phyloP scores from a whole-genome alignment of 92 coral and sea anemone genomes.

The Epizoanthus scotinus region DNA sequence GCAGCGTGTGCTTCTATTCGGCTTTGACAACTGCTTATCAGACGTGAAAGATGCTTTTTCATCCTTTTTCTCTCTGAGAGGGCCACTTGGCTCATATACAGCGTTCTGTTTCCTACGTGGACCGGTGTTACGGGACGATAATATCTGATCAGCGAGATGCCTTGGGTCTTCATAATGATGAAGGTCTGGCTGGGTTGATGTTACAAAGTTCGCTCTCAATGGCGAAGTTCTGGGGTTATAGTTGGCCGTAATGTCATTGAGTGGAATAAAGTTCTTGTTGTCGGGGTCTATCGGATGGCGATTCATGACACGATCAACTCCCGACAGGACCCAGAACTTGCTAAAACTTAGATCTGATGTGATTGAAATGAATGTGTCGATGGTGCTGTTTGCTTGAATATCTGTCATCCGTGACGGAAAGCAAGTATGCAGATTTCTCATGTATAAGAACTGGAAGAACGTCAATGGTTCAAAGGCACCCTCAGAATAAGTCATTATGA shows the following conservation, averaged over 20 bases:
- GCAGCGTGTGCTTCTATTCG: background rate
- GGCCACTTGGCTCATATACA: constrained; percentile 10
- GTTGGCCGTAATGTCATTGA: constrained; percentile 14
- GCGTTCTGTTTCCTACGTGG: constrained; percentile 19
- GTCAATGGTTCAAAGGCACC: constrained; percentile 29
- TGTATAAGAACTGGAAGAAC: background rate
- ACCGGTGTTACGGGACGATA: constrained; percentile 15
- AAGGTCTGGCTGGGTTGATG: constrained; percentile 2
- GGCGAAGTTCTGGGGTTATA: constrained; percentile 7
- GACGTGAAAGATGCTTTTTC: background rate
- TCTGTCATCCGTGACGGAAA: constrained; percentile 8
- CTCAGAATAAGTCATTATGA: constrained; percentile 1
- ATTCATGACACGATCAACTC: background rate
- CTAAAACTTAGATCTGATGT: background rate
- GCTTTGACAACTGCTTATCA: background rate
- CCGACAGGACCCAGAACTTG: background rate
- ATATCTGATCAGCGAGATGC: constrained; percentile 18
- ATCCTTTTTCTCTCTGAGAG: constrained; percentile 1
- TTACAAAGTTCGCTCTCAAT: constrained; percentile 16
- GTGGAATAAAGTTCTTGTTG: constrained; percentile 21
- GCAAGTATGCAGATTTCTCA: constrained; percentile 26
- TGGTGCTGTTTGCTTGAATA: background rate
- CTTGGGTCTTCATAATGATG: constrained; percentile 29
- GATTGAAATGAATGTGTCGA: background rate
- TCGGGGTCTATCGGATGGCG: background rate